A percentile compares a stretch with the other conserved stretches of the same genome.
phyloP scores from a whole-genome alignment of 2,113 vertebrate genomes.

The Ptilonorhynchus violaceus region DNA sequence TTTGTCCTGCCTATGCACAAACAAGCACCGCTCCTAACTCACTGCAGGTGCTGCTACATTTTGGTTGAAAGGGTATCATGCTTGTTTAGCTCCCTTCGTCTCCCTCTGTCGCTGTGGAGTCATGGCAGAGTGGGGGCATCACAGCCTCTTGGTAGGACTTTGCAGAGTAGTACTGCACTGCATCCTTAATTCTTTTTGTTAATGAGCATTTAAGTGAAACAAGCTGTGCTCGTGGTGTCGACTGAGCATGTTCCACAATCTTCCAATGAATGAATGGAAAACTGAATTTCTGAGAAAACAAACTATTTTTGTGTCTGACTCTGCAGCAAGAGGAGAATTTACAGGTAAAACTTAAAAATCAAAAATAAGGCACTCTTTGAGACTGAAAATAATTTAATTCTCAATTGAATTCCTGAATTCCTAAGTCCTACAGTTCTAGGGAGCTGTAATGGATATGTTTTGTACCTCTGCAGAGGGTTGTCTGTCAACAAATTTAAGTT shows the following conservation, averaged over 20 bases:
- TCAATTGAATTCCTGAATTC: background rate
- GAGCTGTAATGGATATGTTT: background rate
- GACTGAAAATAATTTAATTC: background rate
- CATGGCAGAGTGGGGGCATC: background rate
- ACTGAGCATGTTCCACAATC: background rate
- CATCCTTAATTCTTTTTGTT: background rate
- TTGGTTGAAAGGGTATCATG: background rate
- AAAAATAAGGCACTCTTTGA: background rate
- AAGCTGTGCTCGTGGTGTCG: background rate
- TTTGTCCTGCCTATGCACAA: background rate
- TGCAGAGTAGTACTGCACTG: background rate
- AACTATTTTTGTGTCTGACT: background rate
- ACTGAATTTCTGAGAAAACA: background rate
- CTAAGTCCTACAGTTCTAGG: background rate
- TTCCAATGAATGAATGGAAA: background rate
- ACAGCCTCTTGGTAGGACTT: background rate
- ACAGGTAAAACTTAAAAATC: background rate
- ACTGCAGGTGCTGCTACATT: background rate
- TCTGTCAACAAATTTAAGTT: background rate
- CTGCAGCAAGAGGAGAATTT: background rate
- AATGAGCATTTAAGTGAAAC: background rate
- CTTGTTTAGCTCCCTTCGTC: background rate
- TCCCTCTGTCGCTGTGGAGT: background rate
- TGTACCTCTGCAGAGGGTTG: background rate
- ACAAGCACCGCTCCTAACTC: background rate